Base-by-base conservation (phyloP, 2,888 invertebrate species). In the Hartigia nigra region DNA sequence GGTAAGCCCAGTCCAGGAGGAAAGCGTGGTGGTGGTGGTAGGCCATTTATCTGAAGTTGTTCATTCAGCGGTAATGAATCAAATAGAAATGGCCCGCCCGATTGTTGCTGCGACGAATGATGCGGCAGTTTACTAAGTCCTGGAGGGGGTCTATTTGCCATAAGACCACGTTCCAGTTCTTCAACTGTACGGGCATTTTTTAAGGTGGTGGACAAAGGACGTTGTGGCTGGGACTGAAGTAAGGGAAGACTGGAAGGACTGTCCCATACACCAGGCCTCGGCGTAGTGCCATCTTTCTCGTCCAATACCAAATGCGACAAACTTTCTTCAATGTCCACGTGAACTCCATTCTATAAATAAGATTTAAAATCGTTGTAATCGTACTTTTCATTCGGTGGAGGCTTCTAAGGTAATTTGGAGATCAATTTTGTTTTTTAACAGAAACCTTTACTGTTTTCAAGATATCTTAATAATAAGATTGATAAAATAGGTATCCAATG, bases 151-250 rank as follows among this genome's bases (percentile, higher is more conserved):
- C 92, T 91, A 75, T 92, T 92, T 83, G 94, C 93, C 1, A 95
- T 93, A 78, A 96, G 91, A 84, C 94, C 95, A 72, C 95, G 92
- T 88, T 96, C 96, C 87, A 96, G 84, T 89, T 96, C 96, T 87
- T 96, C 95, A 12, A 96, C 95, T 0, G 95, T 95, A 89, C 95
- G 94, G 72, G 95, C 94, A 92, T 95, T 95, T 88, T 94, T 94
- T 77, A 94, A 90, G 35, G 87, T 76, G 23, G 85, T 70, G 76
- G 86, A 80, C 12, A 87, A 70, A 4, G 86, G 84, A 55, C 84
- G 82, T 36, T 80, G 82, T 75, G 85, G 81, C 78, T 87, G 84
- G 55, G 85, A 78, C 79, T 87, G 87, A 1, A 86, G 82, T 75
- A 88, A 78, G 4, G 89, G 84, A 74, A 90, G 84, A 82, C 89